Conservation (phyloP, 2,113 vertebrate species). For the Australoheros scitulus region DNA sequence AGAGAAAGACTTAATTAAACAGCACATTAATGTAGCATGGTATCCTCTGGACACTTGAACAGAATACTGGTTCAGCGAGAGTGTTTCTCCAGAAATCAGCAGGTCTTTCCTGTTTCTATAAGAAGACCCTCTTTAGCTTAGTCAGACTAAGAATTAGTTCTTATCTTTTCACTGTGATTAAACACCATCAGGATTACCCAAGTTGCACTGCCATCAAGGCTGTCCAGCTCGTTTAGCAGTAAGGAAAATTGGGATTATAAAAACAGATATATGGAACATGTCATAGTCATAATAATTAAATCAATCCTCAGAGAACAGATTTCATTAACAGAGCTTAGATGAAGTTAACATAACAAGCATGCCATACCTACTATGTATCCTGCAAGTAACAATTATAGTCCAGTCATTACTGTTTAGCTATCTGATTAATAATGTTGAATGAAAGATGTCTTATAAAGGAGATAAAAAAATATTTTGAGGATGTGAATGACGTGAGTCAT, state of each 20-base stretch:
- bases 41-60: neutral
- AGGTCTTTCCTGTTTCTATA: slow-evolving; percentile 12
- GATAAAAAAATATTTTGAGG: rapidly evolving
- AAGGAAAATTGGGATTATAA: neutral
- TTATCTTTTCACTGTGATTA: slow-evolving; percentile 38
- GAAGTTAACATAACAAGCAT: neutral
- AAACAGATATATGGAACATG: neutral
- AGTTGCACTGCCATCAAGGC: neutral
- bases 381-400: neutral
- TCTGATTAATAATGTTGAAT: neutral
- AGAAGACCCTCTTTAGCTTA: slow-evolving; percentile 1
- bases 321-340: neutral
- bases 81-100: slow-evolving; percentile 5
- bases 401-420: neutral
- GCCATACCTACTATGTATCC: neutral
- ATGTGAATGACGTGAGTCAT: neutral
- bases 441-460: neutral
- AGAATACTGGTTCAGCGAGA: neutral
- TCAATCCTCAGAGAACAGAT: neutral
- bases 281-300: neutral
- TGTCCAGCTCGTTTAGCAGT: slow-evolving; percentile 19
- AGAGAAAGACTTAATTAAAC: neutral
- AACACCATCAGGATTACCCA: slow-evolving; percentile 28
- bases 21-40: neutral
- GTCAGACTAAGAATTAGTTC: slow-evolving; percentile 16